Percentiles rank a stretch among this genome's conserved stretches.
These are phyloP conservation scores for Polypedilum pembai DNA, from an alignment of 1,140 invertebrate genomes.

Conservation along the genomic window DNA sequence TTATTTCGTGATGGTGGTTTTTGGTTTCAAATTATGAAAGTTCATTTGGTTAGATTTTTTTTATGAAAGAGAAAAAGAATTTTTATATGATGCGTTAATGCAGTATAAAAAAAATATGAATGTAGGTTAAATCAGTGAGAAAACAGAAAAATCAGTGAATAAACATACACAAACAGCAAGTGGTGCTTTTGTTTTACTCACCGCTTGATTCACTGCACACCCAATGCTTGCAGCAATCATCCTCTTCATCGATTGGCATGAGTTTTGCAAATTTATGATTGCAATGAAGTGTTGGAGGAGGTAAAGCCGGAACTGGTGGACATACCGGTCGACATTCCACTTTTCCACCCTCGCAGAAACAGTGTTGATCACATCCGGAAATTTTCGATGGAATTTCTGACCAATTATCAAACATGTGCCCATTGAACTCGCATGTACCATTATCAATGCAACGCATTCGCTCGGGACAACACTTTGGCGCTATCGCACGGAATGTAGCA, in stretches of 20 bases:
- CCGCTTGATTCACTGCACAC: slow-evolving; percentile 47
- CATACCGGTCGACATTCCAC: slow-evolving; percentile 74
- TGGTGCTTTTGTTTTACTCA: neutral
- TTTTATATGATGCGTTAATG: slow-evolving; percentile 34
- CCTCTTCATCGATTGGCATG: slow-evolving; percentile 62
- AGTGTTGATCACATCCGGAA: slow-evolving; percentile 73
- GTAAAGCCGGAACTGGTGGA: slow-evolving; percentile 60
- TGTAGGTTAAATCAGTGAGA: neutral
- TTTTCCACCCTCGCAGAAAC: slow-evolving; percentile 79
- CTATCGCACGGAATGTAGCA: slow-evolving; percentile 57
- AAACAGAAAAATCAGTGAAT: neutral
- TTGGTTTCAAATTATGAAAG: slow-evolving; percentile 30
- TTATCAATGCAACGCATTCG: slow-evolving; percentile 66
- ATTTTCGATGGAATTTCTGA: slow-evolving; percentile 56
- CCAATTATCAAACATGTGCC: slow-evolving; percentile 59
- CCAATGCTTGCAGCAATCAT: slow-evolving; percentile 74
- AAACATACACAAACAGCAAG: neutral
- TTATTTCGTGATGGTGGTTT: slow-evolving; percentile 18
- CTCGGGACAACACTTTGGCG: slow-evolving; percentile 76
- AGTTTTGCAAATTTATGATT: slow-evolving; percentile 55
- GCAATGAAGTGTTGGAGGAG: slow-evolving; percentile 65
- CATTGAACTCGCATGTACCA: slow-evolving; percentile 65
- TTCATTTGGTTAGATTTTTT: no score
- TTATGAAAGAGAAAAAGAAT: slow-evolving; percentile 25
- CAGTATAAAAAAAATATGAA: slow-evolving; percentile 31